Base-by-base conservation (phyloP, 2,797 vertebrate species). In the Pipistrellus kuhlii region DNA sequence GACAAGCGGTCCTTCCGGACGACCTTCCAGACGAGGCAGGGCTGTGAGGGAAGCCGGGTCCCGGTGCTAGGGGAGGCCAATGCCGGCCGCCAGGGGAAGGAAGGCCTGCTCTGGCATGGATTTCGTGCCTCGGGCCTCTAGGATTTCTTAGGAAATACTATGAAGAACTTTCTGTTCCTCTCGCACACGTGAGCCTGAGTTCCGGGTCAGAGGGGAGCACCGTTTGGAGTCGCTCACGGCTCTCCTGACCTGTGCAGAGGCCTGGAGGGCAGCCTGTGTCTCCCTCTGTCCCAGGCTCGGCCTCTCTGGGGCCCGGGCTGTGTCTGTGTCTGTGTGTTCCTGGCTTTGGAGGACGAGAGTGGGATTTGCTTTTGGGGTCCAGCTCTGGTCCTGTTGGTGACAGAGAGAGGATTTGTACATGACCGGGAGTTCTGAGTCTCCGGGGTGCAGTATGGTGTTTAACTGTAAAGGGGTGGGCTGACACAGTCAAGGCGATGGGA, bases 301-400 rank as follows among this genome's bases (percentile, higher is more conserved):
- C 6, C 48, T 15, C 0, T 25, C 7, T 57, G 32, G 35, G 32
- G 21, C 41, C 30, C 41, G 32, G 44, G 25, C 2, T 35, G n/a
- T 35, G 78, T 55, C 27, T 48, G 9, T 6, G 25, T 18, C 32
- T 88, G 14, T 62, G 13, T 48, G 21, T 3, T 35, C 23, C 72
- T 32, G 77, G 4, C n/a, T 84, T 91, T 96, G 69, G 10, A n/a
- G 73, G 84, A 91, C 32, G 30, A 53, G 30, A 81, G n/a, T 85
- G 20, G 55, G 85, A 27, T 91, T 59, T 57, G 71, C 80, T 87
- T 76, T 25, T 7, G 20, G 20, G 3, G 0, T 27, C 82, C 68
- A 51, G 1, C 64, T 44, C 20, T 15, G 12, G 32, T 15, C 85
- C 1, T 66, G 8, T 91, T 84, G 30, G 51, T 85, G 82, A 83